Conservation (phyloP, 2,888 invertebrate species). For the Eurois occulta region DNA sequence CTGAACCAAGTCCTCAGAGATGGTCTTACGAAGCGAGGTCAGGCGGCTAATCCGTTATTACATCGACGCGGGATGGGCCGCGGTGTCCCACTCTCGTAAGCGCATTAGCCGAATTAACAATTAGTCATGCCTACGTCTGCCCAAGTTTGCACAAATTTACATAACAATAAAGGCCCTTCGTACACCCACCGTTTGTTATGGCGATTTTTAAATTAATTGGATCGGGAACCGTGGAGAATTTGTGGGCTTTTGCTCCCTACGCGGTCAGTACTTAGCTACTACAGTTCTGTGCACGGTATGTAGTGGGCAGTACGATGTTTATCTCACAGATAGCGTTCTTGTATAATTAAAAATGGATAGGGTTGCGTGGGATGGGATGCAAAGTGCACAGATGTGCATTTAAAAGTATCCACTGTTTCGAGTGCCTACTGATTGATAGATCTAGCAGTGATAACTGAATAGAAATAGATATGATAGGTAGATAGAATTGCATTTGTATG, state of each 20-base stretch:
- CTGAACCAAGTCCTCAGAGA: slow-evolving; percentile 32
- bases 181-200: slow-evolving; percentile 79
- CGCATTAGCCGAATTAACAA: slow-evolving; percentile 90
- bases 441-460: neutral
- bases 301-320: slow-evolving; percentile 47
- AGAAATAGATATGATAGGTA: neutral
- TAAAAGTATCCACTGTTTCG: neutral
- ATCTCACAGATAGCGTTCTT: slow-evolving; percentile 43
- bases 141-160: slow-evolving; percentile 90
- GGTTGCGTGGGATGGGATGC: slow-evolving; percentile 17
- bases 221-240: slow-evolving; percentile 87
- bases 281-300: slow-evolving; percentile 21
- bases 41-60: slow-evolving; percentile 75
- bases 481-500: neutral
- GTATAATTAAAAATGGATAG: slow-evolving; percentile 51
- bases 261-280: slow-evolving; percentile 78
- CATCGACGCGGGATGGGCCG: slow-evolving; percentile 74
- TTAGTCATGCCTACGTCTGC: slow-evolving; percentile 89
- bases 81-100: slow-evolving; percentile 83
- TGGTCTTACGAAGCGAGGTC: slow-evolving; percentile 65
- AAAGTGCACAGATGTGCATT: slow-evolving; percentile 44
- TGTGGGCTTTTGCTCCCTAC: slow-evolving; percentile 75
- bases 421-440: slow-evolving; percentile 29
- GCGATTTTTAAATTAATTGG: slow-evolving; percentile 90
- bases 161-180: slow-evolving; percentile 88